Conservation (phyloP, 1,140 invertebrate species). For the Ditylenchus dipsaci region DNA sequence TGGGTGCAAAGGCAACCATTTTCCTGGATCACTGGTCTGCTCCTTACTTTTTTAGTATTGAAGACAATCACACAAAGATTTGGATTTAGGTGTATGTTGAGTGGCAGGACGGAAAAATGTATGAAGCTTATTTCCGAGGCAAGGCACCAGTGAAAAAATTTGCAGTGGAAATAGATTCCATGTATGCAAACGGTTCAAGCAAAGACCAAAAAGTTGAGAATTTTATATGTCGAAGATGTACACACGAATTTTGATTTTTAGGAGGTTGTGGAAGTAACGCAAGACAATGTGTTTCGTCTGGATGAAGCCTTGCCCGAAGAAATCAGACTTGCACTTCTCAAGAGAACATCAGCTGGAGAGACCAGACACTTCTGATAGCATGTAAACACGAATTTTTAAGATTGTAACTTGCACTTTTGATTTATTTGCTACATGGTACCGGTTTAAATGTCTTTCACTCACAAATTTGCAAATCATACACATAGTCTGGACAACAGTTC, state of each 20-base stretch:
- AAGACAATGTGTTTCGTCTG: slow-evolving; percentile 2
- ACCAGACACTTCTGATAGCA: too few species aligned
- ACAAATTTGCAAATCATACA: too few species aligned
- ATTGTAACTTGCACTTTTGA: too few species aligned
- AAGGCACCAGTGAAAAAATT: slow-evolving; percentile 17
- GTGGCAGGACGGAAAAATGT: slow-evolving; percentile 23
- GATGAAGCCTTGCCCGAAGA: slow-evolving; percentile 19
- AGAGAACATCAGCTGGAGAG: background rate
- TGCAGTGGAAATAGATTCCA: slow-evolving; percentile 1
- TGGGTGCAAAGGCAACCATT: slow-evolving; percentile 26
- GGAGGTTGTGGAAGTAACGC: background rate
- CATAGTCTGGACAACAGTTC: too few species aligned
- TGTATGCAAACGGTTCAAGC: background rate
- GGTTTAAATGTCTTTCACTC: too few species aligned
- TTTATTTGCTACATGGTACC: too few species aligned
- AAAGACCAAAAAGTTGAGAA: background rate
- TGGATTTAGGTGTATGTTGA: slow-evolving; percentile 22
- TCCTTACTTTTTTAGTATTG: too few species aligned
- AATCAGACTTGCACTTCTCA: slow-evolving; percentile 15
- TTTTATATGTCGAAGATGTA: background rate
- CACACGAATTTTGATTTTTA: background rate
- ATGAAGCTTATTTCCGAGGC: slow-evolving; percentile 23
- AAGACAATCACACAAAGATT: background rate
- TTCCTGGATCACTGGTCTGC: slow-evolving; percentile 27
- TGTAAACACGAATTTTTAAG: too few species aligned